Evolutionary conservation across 1,140 invertebrate genomes (phyloP), one percentile per base, ranked within the genome.

Genomic region (Teleopsis dalmanni): DNA sequence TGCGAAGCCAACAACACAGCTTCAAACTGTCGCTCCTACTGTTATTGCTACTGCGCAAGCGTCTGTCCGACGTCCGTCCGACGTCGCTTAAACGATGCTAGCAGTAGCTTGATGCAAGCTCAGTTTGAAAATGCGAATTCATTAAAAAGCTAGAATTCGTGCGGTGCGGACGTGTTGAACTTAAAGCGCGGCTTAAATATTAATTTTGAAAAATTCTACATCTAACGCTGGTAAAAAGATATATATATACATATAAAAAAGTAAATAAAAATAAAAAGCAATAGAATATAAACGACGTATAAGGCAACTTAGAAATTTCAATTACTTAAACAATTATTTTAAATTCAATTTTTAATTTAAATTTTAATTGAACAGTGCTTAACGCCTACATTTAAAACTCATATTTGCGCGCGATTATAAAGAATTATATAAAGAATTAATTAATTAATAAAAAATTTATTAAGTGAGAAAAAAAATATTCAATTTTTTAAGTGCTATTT

Each of bases 131-230:
- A 43, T 8, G 41, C 41, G 41, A 21, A 19, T 13, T 43, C 25
- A 43, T 43, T 43, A 43, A 43, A 43, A 43, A 11, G 11, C 26
- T 43, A 43, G 41, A 43, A 43, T 27, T 43, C 41, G 26, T 43
- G 41, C 41, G 26, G 26, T 43, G 41, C 26, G 41, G 41, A 43
- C 41, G 41, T 43, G 31, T 43, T 43, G 18, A 29, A 19, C 7
- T 29, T 29, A 14, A 31, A 16, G n/a, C 21, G 27, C 9, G 10
- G 16, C 41, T 14, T 31, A 19, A 13, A 29, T 25, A 16, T 16
- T 14, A 40, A 40, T 21, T 40, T 40, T 23, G 18, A 5, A 40
- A n/a, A 42, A 14, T 19, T 37, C 13, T 29, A 13, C 7, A 8
- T 7, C 7, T 29, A 1, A 6, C 13, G 2, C 35, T 19, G 8